phyloP scores from a whole-genome alignment of 2,888 invertebrate species.

The Zele albiditarsus region DNA sequence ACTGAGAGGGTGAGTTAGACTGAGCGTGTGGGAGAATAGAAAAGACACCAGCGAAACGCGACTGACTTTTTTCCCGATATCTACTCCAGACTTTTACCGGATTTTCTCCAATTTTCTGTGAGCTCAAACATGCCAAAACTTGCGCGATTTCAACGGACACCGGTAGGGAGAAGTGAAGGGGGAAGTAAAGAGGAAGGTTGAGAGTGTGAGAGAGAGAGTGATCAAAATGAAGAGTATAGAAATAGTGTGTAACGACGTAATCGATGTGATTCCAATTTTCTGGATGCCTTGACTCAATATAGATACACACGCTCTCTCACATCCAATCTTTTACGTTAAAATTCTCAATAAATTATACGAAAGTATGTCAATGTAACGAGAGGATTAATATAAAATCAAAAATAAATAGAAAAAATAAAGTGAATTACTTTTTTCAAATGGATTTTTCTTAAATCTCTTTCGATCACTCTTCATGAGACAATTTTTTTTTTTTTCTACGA shows the following conservation, averaged over 20 bases:
- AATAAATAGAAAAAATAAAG: not conserved
- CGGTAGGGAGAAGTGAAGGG: not conserved
- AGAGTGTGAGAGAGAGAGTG: slow-evolving; percentile 15
- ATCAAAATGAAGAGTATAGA: slow-evolving; percentile 10
- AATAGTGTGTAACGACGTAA: slow-evolving; percentile 47
- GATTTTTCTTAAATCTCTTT: too few species aligned
- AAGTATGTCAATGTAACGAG: slow-evolving; percentile 57
- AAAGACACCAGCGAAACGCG: not conserved
- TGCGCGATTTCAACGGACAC: slow-evolving; percentile 10
- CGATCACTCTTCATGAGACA: too few species aligned
- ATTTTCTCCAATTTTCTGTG: slow-evolving; percentile 39
- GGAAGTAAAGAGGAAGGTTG: slow-evolving; percentile 4
- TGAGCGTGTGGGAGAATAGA: not conserved
- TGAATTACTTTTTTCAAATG: not conserved
- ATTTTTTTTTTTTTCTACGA: too few species aligned
- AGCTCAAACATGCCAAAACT: slow-evolving; percentile 42
- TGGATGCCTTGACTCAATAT: slow-evolving; percentile 61
- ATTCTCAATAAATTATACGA: slow-evolving; percentile 65
- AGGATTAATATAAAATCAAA: slow-evolving; percentile 21
- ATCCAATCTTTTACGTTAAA: slow-evolving; percentile 22
- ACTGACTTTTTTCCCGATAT: slow-evolving; percentile 30
- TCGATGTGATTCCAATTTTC: slow-evolving; percentile 62
- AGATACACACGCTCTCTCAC: slow-evolving; percentile 43
- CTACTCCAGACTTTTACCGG: slow-evolving; percentile 34
- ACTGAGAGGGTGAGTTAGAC: not conserved